Percentiles rank a stretch among this genome's conserved stretches.
These are phyloP conservation scores for Synergus gifuensis DNA, from an alignment of 2,888 invertebrate species.

Conservation along the genomic window DNA sequence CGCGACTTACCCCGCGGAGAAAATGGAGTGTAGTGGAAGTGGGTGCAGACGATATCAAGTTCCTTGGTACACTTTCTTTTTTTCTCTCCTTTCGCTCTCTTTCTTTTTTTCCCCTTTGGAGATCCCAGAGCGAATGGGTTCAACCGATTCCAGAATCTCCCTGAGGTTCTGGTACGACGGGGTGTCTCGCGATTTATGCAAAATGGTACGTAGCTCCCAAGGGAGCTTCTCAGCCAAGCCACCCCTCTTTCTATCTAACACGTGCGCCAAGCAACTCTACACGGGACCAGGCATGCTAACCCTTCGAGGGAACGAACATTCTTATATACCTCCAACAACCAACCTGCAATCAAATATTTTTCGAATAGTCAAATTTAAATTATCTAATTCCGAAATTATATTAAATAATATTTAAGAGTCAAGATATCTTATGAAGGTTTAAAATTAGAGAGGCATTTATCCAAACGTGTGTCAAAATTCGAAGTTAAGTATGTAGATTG, in stretches of 20 bases:
- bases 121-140: conserved; percentile 63
- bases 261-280: conserved; percentile 63
- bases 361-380: conserved; percentile 27
- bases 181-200: conserved; percentile 77
- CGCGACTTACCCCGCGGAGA: conserved; percentile 42
- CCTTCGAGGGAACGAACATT: conserved; percentile 60
- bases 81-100: conserved; percentile 35
- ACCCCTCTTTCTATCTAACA: conserved; percentile 71
- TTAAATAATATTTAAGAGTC: neutral
- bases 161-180: conserved; percentile 70
- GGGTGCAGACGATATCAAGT: conserved; percentile 63
- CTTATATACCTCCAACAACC: conserved; percentile 57
- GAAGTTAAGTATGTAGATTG: neutral
- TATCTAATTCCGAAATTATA: conserved; percentile 22
- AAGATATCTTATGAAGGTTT: too few species aligned
- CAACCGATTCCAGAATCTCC: conserved; percentile 73
- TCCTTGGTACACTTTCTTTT: conserved; percentile 51
- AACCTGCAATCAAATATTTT: conserved; percentile 22
- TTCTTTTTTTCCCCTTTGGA: conserved; percentile 20
- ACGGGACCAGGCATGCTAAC: conserved; percentile 57
- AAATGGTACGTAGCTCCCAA: conserved; percentile 75
- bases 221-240: conserved; percentile 68
- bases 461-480: too few species aligned
- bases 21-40: conserved; percentile 55
- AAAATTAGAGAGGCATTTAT: too few species aligned